Conservation (phyloP, 2,797 vertebrate genomes). For the Balearica regulorum region DNA sequence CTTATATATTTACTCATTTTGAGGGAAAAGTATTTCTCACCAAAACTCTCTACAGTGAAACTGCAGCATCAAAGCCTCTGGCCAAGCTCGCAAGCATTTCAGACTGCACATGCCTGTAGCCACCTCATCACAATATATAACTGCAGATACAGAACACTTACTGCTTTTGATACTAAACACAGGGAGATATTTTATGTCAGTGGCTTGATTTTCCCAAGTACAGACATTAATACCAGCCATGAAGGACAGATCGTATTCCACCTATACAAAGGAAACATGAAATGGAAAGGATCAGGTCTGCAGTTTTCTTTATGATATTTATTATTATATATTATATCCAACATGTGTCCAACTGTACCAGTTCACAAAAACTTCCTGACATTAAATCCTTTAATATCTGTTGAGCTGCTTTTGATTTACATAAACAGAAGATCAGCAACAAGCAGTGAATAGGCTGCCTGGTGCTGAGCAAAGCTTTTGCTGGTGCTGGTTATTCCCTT, state of each 20-base stretch:
- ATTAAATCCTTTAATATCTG: neutral
- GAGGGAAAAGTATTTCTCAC: neutral
- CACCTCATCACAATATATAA: neutral
- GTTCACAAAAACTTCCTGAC: neutral
- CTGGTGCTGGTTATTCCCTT: neutral
- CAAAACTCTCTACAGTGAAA: neutral
- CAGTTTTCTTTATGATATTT: neutral
- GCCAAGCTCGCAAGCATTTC: neutral
- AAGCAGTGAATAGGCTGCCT: neutral
- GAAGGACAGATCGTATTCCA: neutral
- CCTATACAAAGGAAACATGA: neutral
- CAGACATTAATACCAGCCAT: neutral
- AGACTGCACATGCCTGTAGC: neutral
- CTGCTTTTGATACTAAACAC: neutral
- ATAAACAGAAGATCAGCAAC: neutral
- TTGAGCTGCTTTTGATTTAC: neutral
- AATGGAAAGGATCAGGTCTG: neutral
- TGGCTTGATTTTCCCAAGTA: neutral
- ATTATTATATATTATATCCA: neutral
- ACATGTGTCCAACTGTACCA: neutral
- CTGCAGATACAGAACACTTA: neutral
- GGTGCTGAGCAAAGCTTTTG: neutral
- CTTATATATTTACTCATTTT: constrained; percentile 36
- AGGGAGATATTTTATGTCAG: neutral
- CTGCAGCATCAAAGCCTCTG: neutral